Conservation (phyloP, 2,888 invertebrate genomes). For the Azorinus chamasolen region DNA sequence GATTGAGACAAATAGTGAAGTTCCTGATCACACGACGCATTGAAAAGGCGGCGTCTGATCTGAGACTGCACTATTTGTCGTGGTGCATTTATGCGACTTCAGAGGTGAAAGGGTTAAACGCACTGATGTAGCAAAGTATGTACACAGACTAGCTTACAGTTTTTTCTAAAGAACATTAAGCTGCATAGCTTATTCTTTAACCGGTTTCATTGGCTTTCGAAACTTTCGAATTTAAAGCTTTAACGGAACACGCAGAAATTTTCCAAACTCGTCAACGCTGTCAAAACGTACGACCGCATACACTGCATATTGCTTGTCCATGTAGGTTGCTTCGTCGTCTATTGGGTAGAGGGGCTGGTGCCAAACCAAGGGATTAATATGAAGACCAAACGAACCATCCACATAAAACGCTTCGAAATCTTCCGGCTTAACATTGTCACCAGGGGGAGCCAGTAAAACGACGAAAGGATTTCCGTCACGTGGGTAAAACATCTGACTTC, state of each 20-base stretch:
- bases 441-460: constrained; percentile 58
- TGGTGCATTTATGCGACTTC: too few relatives aligned
- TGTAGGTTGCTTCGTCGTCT: constrained; percentile 44
- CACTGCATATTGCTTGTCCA: constrained; percentile 60
- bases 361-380: constrained; percentile 66
- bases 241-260: constrained; percentile 58
- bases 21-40: too few relatives aligned
- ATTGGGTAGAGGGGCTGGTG: constrained; percentile 66
- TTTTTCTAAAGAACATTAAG: too few relatives aligned
- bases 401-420: constrained; percentile 69
- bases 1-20: too few relatives aligned
- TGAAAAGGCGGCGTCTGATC: too few relatives aligned
- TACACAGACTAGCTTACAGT: too few relatives aligned
- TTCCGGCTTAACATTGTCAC: constrained; percentile 63
- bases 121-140: too few relatives aligned
- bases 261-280: constrained; percentile 60
- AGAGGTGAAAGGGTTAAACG: too few relatives aligned
- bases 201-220: too few relatives aligned
- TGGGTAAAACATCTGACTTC: constrained; percentile 60
- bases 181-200: too few relatives aligned
- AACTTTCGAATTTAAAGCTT: not conserved
- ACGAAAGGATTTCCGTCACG: constrained; percentile 39
- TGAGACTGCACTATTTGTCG: too few relatives aligned
- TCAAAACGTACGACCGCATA: constrained; percentile 62
- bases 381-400: constrained; percentile 69